Evolutionary conservation across 2,113 vertebrate species (phyloP).

Genomic region (Carassius carassius): DNA sequence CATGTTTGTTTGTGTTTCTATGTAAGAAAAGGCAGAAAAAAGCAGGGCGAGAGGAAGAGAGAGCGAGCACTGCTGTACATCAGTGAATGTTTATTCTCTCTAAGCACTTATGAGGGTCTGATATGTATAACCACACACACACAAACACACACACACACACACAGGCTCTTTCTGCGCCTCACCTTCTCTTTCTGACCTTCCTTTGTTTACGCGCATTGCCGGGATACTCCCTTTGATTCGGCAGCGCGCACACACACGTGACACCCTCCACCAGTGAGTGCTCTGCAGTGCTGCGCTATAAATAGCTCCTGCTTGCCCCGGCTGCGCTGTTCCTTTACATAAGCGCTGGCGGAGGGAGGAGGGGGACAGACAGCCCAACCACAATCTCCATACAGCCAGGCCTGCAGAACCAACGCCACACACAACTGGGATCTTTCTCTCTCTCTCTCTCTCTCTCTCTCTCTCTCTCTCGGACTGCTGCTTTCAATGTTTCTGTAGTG

Average conservation of each 20-base stretch:
- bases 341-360: slow-evolving; percentile 78
- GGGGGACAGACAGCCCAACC: slow-evolving; percentile 70
- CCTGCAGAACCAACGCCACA: slow-evolving; percentile 43
- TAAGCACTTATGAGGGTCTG: slow-evolving; percentile 28
- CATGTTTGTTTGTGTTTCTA: slow-evolving; percentile 19
- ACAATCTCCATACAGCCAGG: slow-evolving; percentile 66
- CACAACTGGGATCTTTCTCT: slow-evolving; percentile 27
- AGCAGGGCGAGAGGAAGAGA: not conserved
- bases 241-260: slow-evolving; percentile 78
- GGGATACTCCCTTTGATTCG: slow-evolving; percentile 92
- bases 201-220: slow-evolving; percentile 90
- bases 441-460: not conserved
- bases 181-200: slow-evolving; percentile 83
- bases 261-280: slow-evolving; percentile 81
- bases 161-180: slow-evolving; percentile 68
- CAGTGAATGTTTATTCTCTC: slow-evolving; percentile 15
- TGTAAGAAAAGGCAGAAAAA: slow-evolving; percentile 22
- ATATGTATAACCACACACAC: not conserved
- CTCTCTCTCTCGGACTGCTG: not conserved
- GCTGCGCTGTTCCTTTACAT: slow-evolving; percentile 89
- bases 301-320: slow-evolving; percentile 89
- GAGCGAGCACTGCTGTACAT: not conserved
- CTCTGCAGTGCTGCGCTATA: slow-evolving; percentile 90
- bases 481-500: not conserved
- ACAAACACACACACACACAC: slow-evolving; percentile 14